Evolutionary conservation across 2,888 invertebrate species (phyloP).

Genomic region (Didymodactylos carnosus): DNA sequence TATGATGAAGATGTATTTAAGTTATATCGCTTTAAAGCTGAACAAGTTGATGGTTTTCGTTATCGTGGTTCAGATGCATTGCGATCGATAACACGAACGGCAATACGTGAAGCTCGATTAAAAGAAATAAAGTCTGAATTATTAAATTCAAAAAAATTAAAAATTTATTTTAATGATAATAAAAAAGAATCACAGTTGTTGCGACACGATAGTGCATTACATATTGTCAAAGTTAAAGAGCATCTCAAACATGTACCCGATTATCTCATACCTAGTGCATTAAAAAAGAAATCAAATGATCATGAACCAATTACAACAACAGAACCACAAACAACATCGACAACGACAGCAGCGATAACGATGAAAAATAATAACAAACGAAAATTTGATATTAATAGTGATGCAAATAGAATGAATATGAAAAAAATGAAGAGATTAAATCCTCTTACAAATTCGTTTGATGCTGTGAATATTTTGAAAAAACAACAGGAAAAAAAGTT

Average conservation of each 20-base stretch:
- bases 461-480: neutral
- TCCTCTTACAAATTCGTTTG: neutral
- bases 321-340: neutral
- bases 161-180: conserved; percentile 30
- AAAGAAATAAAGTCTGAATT: conserved; percentile 87
- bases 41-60: conserved; percentile 83
- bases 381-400: neutral
- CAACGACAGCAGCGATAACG: no score
- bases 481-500: no score
- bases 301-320: neutral
- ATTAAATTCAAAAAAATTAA: conserved; percentile 68
- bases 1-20: conserved; percentile 36
- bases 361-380: neutral
- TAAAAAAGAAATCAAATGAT: neutral
- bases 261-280: conserved; percentile 7
- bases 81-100: conserved; percentile 74
- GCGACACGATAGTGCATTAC: conserved; percentile 11
- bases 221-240: conserved; percentile 7
- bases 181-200: conserved; percentile 9
- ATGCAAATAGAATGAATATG: neutral
- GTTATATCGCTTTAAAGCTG: conserved; percentile 75
- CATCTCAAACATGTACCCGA: conserved; percentile 11
- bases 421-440: neutral
- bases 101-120: conserved; percentile 73
- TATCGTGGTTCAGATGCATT: conserved; percentile 80